Conservation (phyloP, 2,113 vertebrate genomes). For the Pluvianellus socialis region DNA sequence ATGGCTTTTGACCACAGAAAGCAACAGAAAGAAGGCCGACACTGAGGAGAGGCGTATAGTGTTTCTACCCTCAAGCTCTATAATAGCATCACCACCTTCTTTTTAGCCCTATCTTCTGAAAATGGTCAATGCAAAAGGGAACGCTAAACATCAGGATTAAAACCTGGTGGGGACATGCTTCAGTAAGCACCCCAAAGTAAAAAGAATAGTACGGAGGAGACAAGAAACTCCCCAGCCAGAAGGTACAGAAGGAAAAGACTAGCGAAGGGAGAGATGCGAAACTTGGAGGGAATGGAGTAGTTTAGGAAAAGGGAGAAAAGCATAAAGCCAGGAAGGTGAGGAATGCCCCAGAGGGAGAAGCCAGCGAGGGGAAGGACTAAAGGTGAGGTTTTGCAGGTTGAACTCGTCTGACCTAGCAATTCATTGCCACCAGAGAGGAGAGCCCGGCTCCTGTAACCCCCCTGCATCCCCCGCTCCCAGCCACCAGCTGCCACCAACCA, state of each 20-base stretch:
- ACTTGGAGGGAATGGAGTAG: not conserved
- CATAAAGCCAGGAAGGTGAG: not conserved
- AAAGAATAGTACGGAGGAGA: not conserved
- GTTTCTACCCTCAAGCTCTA: not conserved
- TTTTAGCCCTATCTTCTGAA: not conserved
- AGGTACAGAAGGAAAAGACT: not conserved
- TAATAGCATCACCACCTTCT: not conserved
- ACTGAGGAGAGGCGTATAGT: not conserved
- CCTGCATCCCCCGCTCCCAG: not conserved
- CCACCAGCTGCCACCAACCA: accelerated
- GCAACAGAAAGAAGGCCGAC: not conserved
- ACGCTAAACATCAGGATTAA: not conserved
- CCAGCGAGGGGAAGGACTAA: not conserved
- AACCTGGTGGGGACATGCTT: not conserved
- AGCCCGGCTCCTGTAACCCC: not conserved
- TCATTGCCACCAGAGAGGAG: not conserved
- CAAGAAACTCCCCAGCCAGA: not conserved
- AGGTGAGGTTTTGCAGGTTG: not conserved
- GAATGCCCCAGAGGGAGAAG: not conserved
- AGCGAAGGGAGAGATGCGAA: not conserved
- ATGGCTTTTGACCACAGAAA: not conserved
- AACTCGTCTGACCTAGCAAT: not conserved
- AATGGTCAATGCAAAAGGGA: not conserved
- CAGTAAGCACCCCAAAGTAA: not conserved
- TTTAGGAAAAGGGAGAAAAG: not conserved